Base-by-base conservation (phyloP, 2,797 vertebrate species). In the Halcyon chelicuti region DNA sequence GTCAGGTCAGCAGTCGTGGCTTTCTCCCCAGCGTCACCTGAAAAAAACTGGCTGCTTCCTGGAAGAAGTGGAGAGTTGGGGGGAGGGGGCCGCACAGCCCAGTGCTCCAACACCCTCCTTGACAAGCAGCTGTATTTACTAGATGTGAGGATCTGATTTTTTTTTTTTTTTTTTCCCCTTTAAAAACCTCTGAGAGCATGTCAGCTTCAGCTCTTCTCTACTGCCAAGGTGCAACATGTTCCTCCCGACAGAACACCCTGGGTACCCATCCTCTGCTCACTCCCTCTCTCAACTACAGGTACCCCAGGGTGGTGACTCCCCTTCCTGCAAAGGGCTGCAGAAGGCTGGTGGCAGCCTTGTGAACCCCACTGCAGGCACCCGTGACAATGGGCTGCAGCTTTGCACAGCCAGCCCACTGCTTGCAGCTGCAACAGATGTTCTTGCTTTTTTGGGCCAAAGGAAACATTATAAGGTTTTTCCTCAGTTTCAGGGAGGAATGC, bases 371-470 rank as follows among this genome's bases (percentile, higher is more conserved):
- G 4, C 52, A 42, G 82, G 60, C 75, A 78, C 14, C 58, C 37
- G 3, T 1, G 12, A 74, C 82, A 54, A 95, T 66, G 90, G 96
- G 73, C 67, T 79, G 87, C 91, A 88, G 91, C 70, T 86, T 81
- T 40, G 35, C 47, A 40, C 14, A 5, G 92, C 95, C 96, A 97
- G 70, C 57, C 94, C 81, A 57, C 92, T 70, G 44, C 91, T 96
- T 76, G 58, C 40, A 58, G 79, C 76, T 97, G 76, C 84, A 94
- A 86, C 98, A 98, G 98, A 98, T 98, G 98, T 98, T 98, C 96
- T 96, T 97, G 95, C 67, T 95, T 97, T 18, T 96, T 76, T 3
- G 70, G 88, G 93, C 90, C 94, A 96, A 94, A 66, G 89, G 98
- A 97, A 98, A 97, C 62, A 94, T 97, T 95, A 92, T 95, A 91